Percentiles rank a stretch among this genome's conserved stretches.
phyloP scores from a whole-genome alignment of 2,888 invertebrate genomes.

The Biston stratarius region DNA sequence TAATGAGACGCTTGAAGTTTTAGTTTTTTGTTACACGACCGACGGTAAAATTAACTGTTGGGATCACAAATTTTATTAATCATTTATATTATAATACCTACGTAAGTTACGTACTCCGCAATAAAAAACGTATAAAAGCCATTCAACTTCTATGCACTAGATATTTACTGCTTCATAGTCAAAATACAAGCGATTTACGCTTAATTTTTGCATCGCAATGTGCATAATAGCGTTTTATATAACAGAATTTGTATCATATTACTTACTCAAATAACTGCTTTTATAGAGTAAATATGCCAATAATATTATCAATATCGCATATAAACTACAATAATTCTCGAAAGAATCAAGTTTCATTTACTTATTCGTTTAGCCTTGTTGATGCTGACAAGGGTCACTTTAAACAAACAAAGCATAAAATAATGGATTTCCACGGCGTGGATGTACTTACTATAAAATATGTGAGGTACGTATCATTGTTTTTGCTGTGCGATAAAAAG shows the following conservation, averaged over 20 bases:
- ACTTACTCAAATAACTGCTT: constrained; percentile 26
- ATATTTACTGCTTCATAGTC: constrained; percentile 13
- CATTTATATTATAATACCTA: neutral
- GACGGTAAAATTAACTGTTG: no score
- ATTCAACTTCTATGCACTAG: constrained; percentile 17
- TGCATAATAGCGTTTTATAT: neutral
- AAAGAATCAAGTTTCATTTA: constrained; percentile 1
- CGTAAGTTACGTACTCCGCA: neutral
- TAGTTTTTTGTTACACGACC: no score
- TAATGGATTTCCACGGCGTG: neutral
- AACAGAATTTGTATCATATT: neutral
- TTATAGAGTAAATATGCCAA: neutral
- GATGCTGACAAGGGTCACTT: neutral
- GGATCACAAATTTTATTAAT: no score
- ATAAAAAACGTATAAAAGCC: no score
- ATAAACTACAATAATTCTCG: neutral
- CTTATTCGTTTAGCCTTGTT: constrained; percentile 12
- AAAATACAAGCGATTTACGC: neutral
- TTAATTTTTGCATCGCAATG: neutral
- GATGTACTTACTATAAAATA: constrained; percentile 6
- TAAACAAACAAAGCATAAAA: constrained; percentile 3
- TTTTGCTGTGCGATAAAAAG: constrained; percentile 31
- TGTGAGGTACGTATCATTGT: neutral
- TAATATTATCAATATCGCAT: constrained; percentile 11
- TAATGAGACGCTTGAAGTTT: no score